phyloP scores from a whole-genome alignment of 2,888 invertebrate species.

The Drosophila nr. perissopoda region DNA sequence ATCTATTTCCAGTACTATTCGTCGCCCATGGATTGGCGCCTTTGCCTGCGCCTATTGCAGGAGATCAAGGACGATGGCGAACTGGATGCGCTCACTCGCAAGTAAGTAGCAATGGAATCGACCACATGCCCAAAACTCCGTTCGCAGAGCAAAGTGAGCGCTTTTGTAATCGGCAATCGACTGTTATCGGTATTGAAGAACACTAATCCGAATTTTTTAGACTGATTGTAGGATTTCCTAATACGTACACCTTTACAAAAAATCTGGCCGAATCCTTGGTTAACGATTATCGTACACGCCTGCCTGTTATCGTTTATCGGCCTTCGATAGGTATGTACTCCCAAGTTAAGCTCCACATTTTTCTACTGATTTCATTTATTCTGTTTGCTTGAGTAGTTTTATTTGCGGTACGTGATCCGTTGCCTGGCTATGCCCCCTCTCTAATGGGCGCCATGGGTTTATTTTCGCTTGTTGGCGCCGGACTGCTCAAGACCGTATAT shows the following conservation, averaged over 20 bases:
- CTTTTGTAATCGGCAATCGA: neutral
- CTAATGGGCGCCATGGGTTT: slow-evolving; percentile 77
- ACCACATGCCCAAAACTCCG: neutral
- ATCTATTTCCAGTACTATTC: slow-evolving; percentile 64
- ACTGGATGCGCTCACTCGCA: slow-evolving; percentile 71
- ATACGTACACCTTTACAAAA: slow-evolving; percentile 96
- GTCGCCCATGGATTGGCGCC: slow-evolving; percentile 78
- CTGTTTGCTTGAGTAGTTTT: slow-evolving; percentile 53
- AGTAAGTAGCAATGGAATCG: slow-evolving; percentile 59
- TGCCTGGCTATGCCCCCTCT: slow-evolving; percentile 74
- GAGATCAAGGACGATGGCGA: slow-evolving; percentile 52
- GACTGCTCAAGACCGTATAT: slow-evolving; percentile 71
- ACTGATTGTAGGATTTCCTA: slow-evolving; percentile 87
- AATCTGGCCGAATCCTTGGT: slow-evolving; percentile 93
- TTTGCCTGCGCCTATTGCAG: slow-evolving; percentile 68
- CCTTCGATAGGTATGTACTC: slow-evolving; percentile 91
- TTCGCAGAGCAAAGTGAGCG: neutral
- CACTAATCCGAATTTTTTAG: slow-evolving; percentile 35
- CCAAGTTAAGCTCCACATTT: neutral
- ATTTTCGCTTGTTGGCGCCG: slow-evolving; percentile 70
- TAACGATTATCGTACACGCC: slow-evolving; percentile 87
- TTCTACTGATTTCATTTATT: neutral
- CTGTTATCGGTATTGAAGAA: neutral
- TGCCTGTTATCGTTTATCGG: slow-evolving; percentile 92
- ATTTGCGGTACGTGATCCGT: slow-evolving; percentile 69